Evolutionary conservation across 2,797 vertebrate species (phyloP), one percentile per base, ranked within the genome.

Genomic region (Caiman crocodilus): DNA sequence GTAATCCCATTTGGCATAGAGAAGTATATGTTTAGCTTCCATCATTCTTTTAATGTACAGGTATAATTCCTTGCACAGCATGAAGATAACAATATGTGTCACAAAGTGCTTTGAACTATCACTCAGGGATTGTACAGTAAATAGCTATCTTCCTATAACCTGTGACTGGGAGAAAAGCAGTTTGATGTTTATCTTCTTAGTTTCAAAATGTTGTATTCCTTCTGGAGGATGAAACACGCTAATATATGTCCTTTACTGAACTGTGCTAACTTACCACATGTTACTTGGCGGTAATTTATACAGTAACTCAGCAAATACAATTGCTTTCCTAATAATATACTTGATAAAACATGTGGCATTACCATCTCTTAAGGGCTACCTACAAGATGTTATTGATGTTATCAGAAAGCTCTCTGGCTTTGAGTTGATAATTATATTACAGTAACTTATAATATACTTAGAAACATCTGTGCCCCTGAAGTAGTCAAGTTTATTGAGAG

Each of bases 141-240:
- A 85, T 65, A 79, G 4, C 8, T 89, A 17, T 28, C 89, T 92
- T 90, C 79, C 60, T 80, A 76, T 93, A 26, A 9, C 13, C 26
- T 82, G 14, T 57, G 60, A 73, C 1, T 79, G 9, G 17, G 26
- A 86, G 55, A 21, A 63, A 94, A 78, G 35, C 16, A 88, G 35
- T 81, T 84, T 61, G 20, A 6, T 63, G 16, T 74, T 93, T 79
- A 42, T 25, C 86, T 81, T 64, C 50, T 55, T 28, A 83, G 57
- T 7, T 79, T 85, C 67, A 55, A 15, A 35, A 60, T 4, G 0
- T 75, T 28, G 71, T 85, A 2, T 69, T 5, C 76, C 58, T 83
- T 67, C 64, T 15, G 60, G 64, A 76, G 65, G 18, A 57, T 20
- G 60, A 2, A 23, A 56, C 11, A n/a, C 32, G 3, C 17, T 90